Conservation (phyloP, 53 echinoderm and acorn worm species). For the Henricia sp. region DNA sequence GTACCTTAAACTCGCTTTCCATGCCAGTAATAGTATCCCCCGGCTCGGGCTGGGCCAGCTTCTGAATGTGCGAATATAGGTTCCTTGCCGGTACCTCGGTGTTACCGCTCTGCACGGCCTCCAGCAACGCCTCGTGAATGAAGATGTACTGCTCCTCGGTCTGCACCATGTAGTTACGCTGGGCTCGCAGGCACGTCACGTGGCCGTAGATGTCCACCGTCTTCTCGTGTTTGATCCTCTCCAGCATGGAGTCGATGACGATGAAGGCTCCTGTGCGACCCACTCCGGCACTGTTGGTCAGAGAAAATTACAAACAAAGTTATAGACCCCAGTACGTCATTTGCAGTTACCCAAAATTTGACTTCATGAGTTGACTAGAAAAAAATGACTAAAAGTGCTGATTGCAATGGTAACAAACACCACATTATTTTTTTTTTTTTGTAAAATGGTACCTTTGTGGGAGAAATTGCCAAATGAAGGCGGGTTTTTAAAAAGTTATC, state of each 20-base stretch:
- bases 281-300: slow-evolving; percentile 83
- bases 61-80: slow-evolving; percentile 94
- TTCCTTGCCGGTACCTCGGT: slow-evolving; percentile 94
- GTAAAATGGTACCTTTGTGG: too few species aligned
- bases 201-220: slow-evolving; percentile 99
- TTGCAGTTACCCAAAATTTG: too few species aligned
- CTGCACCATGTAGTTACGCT: slow-evolving; percentile 99
- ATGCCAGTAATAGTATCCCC: slow-evolving; percentile 95
- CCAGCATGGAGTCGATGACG: slow-evolving; percentile 98
- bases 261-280: slow-evolving; percentile 97
- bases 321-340: too few species aligned
- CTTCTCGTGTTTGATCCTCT: slow-evolving; percentile 96
- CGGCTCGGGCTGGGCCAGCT: slow-evolving; percentile 84
- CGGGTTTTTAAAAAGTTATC: too few species aligned
- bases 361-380: too few species aligned
- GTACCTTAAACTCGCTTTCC: slow-evolving; percentile 98
- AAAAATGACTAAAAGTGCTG: too few species aligned
- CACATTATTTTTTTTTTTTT: too few species aligned
- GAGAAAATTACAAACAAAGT: not conserved
- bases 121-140: slow-evolving; percentile 95
- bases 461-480: too few species aligned
- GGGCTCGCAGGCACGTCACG: slow-evolving; percentile 89
- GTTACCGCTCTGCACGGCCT: slow-evolving; percentile 94
- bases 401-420: too few species aligned
- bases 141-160: slow-evolving; percentile 98